These are phyloP conservation scores for Taeniopygia guttata DNA, from an alignment of 2,797 vertebrate species.

Conservation along the genomic window DNA sequence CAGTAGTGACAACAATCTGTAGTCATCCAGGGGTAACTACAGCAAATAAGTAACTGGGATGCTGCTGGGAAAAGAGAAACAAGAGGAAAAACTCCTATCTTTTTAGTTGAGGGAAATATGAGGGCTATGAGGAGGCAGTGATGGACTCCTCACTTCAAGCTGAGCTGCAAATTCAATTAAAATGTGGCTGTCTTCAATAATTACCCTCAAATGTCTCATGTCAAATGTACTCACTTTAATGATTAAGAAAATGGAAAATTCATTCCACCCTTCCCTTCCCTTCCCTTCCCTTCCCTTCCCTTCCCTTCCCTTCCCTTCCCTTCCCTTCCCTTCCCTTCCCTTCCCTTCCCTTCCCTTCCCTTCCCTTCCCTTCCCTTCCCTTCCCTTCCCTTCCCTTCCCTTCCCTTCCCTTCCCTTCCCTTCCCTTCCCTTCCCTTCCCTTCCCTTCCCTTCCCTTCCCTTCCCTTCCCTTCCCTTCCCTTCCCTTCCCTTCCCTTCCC, in stretches of 20 bases:
- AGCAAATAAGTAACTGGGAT: background rate
- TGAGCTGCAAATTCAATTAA: background rate
- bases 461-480: background rate
- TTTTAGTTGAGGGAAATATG: background rate
- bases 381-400: background rate
- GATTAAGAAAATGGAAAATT: background rate
- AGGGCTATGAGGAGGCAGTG: background rate
- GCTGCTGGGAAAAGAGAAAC: background rate
- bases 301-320: background rate
- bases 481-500: background rate
- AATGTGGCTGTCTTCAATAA: background rate
- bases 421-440: background rate
- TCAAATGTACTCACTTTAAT: background rate
- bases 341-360: background rate
- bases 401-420: background rate
- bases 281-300: background rate
- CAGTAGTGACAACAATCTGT: background rate
- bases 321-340: background rate
- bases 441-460: background rate
- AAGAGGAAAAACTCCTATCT: background rate
- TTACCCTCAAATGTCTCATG: background rate
- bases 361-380: background rate
- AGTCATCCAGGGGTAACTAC: background rate
- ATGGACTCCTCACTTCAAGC: background rate
- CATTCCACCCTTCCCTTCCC: background rate